Percentiles rank a stretch among this genome's conserved stretches.
phyloP scores from a whole-genome alignment of 2,797 vertebrate genomes.

The Mus spretus region DNA sequence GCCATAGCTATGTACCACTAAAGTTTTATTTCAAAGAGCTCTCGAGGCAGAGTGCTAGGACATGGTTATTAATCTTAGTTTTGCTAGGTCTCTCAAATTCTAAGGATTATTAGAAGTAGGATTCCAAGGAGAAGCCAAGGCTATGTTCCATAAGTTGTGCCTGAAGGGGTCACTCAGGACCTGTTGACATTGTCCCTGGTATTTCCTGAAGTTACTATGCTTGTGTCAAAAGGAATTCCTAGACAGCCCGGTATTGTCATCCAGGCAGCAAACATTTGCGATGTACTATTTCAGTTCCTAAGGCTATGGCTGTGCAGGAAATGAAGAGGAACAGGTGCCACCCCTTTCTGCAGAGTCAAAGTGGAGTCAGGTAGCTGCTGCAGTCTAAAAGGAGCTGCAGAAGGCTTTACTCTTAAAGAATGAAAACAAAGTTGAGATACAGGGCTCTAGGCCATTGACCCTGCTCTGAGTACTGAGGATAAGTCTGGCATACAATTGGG shows the following conservation, averaged over 20 bases:
- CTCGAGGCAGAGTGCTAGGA: neutral
- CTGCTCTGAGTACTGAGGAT: neutral
- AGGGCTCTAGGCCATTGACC: too few relatives aligned
- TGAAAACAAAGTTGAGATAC: too few relatives aligned
- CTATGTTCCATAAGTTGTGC: too few relatives aligned
- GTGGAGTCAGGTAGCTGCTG: too few relatives aligned
- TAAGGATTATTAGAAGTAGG: too few relatives aligned
- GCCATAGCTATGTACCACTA: neutral
- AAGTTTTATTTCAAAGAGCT: neutral
- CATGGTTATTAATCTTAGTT: neutral
- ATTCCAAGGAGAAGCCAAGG: neutral
- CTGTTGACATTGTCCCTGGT: neutral
- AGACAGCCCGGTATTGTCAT: neutral
- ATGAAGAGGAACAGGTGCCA: neutral
- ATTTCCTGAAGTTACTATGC: neutral
- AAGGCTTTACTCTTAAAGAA: neutral
- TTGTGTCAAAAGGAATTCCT: neutral
- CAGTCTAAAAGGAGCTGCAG: neutral
- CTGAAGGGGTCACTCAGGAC: neutral
- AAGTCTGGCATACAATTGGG: fast-evolving
- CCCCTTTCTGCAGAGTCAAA: too few relatives aligned
- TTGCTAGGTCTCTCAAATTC: neutral
- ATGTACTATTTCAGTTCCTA: neutral
- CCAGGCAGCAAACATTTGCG: neutral
- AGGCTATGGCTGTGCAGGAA: too few relatives aligned